phyloP scores from a whole-genome alignment of 2,113 vertebrate species.

The Platycercus adscitus region DNA sequence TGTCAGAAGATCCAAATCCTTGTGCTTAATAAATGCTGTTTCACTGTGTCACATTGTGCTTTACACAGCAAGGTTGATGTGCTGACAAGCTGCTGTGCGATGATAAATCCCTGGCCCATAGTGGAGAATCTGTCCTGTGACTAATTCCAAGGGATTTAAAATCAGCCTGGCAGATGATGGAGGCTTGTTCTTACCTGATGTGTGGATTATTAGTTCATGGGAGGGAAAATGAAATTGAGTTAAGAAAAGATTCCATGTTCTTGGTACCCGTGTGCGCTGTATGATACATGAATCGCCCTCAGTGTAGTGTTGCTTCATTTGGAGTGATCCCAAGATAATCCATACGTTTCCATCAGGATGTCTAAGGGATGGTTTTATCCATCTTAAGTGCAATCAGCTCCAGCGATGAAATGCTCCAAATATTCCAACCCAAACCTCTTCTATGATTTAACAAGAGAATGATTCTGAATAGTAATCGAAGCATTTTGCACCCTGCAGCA shows the following conservation, averaged over 20 bases:
- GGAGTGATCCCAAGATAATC: background rate
- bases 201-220: background rate
- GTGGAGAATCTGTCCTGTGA: background rate
- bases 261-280: accelerated
- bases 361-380: background rate
- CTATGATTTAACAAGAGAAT: background rate
- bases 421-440: background rate
- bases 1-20: background rate
- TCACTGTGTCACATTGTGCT: accelerated
- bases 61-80: background rate
- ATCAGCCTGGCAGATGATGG: background rate
- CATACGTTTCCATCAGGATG: too few relatives aligned
- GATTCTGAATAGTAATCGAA: background rate
- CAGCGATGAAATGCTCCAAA: background rate
- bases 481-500: background rate
- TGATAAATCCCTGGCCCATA: background rate
- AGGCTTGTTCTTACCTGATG: background rate
- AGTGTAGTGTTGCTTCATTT: accelerated
- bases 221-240: background rate
- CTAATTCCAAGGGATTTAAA: background rate
- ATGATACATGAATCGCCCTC: background rate
- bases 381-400: background rate
- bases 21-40: accelerated
- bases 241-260: background rate
- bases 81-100: accelerated